These are phyloP conservation scores for Suncus etruscus DNA, from an alignment of 2,113 vertebrate species.

Conservation along the genomic window DNA sequence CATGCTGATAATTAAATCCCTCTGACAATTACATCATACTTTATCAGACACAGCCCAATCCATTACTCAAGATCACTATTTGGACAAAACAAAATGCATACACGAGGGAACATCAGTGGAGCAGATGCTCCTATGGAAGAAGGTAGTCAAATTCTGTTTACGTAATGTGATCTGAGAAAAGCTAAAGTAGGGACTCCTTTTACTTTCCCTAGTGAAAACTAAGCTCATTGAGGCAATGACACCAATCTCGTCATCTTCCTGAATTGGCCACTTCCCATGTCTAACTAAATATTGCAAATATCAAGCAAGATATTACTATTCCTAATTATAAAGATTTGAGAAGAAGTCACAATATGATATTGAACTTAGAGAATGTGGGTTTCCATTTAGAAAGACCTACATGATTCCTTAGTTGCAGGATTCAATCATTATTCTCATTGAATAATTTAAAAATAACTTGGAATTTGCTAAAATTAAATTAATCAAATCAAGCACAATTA, in stretches of 20 bases:
- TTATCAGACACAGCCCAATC: slow-evolving; percentile 92
- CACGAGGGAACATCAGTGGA: slow-evolving; percentile 87
- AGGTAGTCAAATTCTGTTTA: slow-evolving; percentile 89
- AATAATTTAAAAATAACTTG: neutral
- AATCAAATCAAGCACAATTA: neutral
- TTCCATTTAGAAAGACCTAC: neutral
- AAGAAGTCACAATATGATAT: neutral
- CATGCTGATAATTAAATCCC: slow-evolving; percentile 93
- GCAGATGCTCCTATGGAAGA: slow-evolving; percentile 88
- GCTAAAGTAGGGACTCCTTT: slow-evolving; percentile 78
- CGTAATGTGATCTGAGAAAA: slow-evolving; percentile 87
- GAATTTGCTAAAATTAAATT: neutral
- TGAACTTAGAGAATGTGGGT: neutral
- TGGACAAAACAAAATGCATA: slow-evolving; percentile 91
- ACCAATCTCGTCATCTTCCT: slow-evolving; percentile 53
- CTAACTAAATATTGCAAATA: slow-evolving; percentile 3
- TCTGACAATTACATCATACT: slow-evolving; percentile 96
- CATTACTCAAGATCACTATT: slow-evolving; percentile 92
- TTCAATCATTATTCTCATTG: neutral
- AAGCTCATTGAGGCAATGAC: slow-evolving; percentile 58
- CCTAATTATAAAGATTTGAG: neutral
- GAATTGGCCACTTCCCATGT: slow-evolving; percentile 6
- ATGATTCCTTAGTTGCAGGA: neutral
- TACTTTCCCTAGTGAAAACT: slow-evolving; percentile 63
- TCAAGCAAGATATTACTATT: neutral